These are phyloP conservation scores for Stegophylla sp. DNA, from an alignment of 2,888 invertebrate genomes.

Conservation along the genomic window DNA sequence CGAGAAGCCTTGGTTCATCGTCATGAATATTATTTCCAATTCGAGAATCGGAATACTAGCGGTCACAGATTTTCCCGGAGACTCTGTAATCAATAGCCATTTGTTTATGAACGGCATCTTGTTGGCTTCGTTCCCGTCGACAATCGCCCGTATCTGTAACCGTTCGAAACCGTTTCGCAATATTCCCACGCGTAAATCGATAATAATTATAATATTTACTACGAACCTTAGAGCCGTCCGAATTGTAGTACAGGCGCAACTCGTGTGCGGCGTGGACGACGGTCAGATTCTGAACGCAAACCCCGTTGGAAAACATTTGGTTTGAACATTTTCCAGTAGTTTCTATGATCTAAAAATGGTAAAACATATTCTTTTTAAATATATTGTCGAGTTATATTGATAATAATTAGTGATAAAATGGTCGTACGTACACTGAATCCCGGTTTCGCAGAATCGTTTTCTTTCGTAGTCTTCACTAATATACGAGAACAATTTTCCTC, in stretches of 20 bases:
- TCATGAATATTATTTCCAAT: constrained; percentile 71
- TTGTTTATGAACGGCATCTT: constrained; percentile 69
- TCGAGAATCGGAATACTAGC: constrained; percentile 74
- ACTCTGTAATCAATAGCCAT: constrained; percentile 71
- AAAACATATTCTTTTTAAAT: not conserved
- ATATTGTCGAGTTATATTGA: too few relatives aligned
- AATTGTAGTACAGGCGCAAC: constrained; percentile 24
- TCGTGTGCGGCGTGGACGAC: constrained; percentile 29
- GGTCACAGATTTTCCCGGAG: constrained; percentile 71
- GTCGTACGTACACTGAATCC: constrained; percentile 55
- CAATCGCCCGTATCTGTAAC: constrained; percentile 30
- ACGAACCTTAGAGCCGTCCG: constrained; percentile 32
- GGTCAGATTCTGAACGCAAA: constrained; percentile 50
- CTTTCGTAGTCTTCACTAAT: constrained; percentile 68
- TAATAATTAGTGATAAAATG: not conserved
- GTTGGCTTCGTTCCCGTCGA: constrained; percentile 61
- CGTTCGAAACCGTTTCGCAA: not conserved
- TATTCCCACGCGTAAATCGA: not conserved
- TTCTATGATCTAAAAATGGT: constrained; percentile 35
- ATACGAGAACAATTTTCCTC: constrained; percentile 86
- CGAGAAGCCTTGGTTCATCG: constrained; percentile 66
- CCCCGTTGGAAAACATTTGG: constrained; percentile 9
- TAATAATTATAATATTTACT: not conserved
- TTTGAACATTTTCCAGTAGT: constrained; percentile 50
- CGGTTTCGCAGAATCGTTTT: constrained; percentile 39